Conservation (phyloP, 2,888 invertebrate species). For the Suillia variegata region DNA sequence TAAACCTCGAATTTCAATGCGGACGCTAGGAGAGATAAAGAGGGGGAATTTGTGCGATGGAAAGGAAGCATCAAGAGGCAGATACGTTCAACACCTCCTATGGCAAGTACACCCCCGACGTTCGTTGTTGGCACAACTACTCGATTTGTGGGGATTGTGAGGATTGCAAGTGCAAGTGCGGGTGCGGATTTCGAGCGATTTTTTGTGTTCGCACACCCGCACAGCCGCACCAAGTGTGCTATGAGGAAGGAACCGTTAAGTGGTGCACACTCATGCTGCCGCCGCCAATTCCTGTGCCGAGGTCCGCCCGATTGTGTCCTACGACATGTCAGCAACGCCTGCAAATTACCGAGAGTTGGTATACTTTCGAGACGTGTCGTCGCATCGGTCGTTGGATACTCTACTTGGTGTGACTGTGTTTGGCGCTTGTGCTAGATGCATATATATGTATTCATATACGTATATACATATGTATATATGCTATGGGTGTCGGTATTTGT, state of each 20-base stretch:
- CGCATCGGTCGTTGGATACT: constrained; percentile 9
- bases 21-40: no score
- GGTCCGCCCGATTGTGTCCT: constrained; percentile 34
- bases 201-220: no score
- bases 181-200: constrained; percentile 15
- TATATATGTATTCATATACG: background rate
- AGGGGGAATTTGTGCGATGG: no score
- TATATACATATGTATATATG: constrained; percentile 1
- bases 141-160: background rate
- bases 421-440: background rate
- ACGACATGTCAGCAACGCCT: constrained; percentile 35
- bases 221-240: no score
- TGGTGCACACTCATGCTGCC: constrained; percentile 38
- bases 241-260: constrained; percentile 44
- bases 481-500: constrained; percentile 4
- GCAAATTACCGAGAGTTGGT: no score
- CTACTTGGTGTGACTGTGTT: no score
- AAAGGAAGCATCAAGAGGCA: no score
- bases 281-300: constrained; percentile 36
- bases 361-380: background rate
- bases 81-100: no score
- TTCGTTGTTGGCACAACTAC: no score
- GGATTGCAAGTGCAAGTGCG: background rate
- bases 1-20: no score
- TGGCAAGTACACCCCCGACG: no score